Evolutionary conservation across 2,797 vertebrate species (phyloP).

Genomic region (Emydoidea blandingii): DNA sequence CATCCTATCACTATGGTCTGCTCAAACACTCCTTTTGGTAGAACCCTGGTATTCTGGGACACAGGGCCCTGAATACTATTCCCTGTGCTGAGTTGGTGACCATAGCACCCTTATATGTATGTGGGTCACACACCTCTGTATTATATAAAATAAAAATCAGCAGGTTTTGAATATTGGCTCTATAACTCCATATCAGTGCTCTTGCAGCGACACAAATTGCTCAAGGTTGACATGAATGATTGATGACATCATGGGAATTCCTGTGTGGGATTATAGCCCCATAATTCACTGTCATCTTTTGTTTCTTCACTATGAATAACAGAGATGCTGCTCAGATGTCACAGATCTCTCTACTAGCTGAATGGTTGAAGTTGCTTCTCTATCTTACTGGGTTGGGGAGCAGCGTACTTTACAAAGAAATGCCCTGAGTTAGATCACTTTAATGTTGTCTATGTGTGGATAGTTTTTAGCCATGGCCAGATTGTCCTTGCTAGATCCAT

Average conservation of each 20-base stretch:
- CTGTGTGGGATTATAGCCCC: background rate
- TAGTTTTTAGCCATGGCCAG: background rate
- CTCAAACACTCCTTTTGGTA: background rate
- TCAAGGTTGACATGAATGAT: background rate
- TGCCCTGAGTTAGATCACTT: background rate
- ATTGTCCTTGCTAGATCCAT: background rate
- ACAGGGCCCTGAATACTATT: background rate
- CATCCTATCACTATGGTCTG: rapidly evolving
- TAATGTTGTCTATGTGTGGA: background rate
- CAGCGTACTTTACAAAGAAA: background rate
- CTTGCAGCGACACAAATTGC: background rate
- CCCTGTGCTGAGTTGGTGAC: background rate
- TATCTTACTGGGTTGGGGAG: background rate
- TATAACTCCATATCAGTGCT: background rate
- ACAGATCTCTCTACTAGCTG: background rate
- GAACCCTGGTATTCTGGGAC: background rate
- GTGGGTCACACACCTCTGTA: background rate
- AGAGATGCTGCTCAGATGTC: background rate
- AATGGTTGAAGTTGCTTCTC: background rate
- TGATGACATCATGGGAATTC: slow-evolving; percentile 10
- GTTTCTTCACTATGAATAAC: background rate
- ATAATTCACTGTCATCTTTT: slow-evolving; percentile 24
- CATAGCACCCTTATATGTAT: background rate
- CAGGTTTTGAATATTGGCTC: background rate
- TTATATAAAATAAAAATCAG: background rate